A percentile compares a stretch with the other conserved stretches of the same genome.
These are phyloP conservation scores for Apeltes quadracus DNA, from an alignment of 2,113 vertebrate species.

Conservation along the genomic window DNA sequence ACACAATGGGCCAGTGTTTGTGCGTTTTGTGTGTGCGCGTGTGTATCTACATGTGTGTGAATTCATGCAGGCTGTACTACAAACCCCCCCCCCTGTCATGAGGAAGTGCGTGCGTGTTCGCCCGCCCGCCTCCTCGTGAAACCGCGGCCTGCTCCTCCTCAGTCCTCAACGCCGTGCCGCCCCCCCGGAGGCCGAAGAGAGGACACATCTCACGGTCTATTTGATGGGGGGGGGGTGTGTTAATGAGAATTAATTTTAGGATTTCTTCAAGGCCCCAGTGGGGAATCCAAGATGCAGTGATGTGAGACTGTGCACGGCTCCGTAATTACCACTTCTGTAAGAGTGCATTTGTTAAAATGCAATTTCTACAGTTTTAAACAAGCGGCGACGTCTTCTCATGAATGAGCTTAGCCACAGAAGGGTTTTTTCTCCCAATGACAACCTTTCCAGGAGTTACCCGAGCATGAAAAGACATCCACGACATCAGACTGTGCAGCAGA, in stretches of 20 bases:
- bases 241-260: constrained; percentile 12
- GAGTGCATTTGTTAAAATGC: constrained; percentile 29
- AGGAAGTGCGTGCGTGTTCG: constrained; percentile 37
- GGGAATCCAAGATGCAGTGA: not conserved
- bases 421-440: not conserved
- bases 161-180: no score
- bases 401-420: constrained; percentile 30
- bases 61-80: constrained; percentile 22
- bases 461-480: not conserved
- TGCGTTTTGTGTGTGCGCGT: constrained; percentile 24
- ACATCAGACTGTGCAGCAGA: not conserved
- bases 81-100: constrained; percentile 38
- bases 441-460: constrained; percentile 4
- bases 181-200: no score
- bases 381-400: constrained; percentile 15
- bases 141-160: no score
- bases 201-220: no score
- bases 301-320: not conserved
- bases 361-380: constrained; percentile 48
- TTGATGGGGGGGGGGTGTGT: no score
- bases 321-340: not conserved
- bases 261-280: not conserved
- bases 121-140: constrained; percentile 37
- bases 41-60: constrained; percentile 14
- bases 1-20: constrained; percentile 64